Evolutionary conservation across 2,797 vertebrate genomes (phyloP).

Genomic region (Antrozous pallidus): DNA sequence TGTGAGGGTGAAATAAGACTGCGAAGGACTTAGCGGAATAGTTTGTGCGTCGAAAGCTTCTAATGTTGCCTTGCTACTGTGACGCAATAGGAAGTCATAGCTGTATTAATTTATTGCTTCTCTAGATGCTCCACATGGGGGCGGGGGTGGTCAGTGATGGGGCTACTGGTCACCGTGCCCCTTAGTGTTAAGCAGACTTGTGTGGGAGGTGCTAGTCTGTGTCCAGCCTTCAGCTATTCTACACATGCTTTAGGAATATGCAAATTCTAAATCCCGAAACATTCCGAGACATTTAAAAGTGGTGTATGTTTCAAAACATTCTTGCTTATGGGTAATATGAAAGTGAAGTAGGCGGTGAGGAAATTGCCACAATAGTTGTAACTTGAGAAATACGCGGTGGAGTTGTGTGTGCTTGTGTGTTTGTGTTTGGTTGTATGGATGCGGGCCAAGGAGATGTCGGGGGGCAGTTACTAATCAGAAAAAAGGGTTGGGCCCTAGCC

Average conservation of each 20-base stretch:
- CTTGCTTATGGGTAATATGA: not conserved
- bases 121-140: not conserved
- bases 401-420: not conserved
- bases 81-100: not conserved
- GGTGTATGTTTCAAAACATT: not conserved
- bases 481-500: conserved; percentile 29
- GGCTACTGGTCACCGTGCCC: not conserved
- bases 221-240: not conserved
- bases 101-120: not conserved
- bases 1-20: not conserved
- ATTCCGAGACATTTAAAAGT: not conserved
- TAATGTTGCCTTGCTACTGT: not conserved
- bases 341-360: not conserved
- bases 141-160: not conserved
- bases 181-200: not conserved
- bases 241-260: not conserved
- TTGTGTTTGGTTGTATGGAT: not conserved
- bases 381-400: not conserved
- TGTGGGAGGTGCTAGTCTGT: not conserved
- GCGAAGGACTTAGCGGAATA: not conserved
- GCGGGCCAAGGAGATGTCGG: not conserved
- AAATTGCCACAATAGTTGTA: not conserved
- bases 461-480: conserved; percentile 36
- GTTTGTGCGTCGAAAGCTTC: not conserved
- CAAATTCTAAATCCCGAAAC: not conserved